These are phyloP conservation scores for Lacerta bilineata DNA, from an alignment of 2,797 vertebrate genomes.

Conservation along the genomic window DNA sequence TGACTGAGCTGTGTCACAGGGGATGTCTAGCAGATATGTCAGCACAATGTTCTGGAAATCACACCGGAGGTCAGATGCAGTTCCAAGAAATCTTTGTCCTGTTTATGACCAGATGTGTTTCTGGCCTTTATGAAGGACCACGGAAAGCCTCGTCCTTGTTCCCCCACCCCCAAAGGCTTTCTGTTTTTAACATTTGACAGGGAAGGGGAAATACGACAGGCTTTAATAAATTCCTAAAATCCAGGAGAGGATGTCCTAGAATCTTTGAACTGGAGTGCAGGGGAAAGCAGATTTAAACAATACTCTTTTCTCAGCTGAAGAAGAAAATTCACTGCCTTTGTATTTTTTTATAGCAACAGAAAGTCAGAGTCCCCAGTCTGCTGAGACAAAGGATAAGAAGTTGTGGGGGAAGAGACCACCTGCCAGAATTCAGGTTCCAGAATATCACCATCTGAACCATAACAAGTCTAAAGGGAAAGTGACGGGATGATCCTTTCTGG, in stretches of 20 bases:
- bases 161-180: not conserved
- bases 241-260: not conserved
- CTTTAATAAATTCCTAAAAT: not conserved
- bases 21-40: fast-evolving
- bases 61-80: not conserved
- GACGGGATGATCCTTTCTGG: conserved; percentile 13
- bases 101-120: conserved; percentile 25
- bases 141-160: conserved; percentile 22
- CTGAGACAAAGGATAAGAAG: not conserved
- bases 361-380: not conserved
- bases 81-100: not conserved
- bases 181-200: conserved; percentile 23
- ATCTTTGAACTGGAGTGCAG: not conserved
- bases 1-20: not conserved
- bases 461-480: conserved; percentile 28
- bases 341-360: not conserved
- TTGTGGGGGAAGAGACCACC: conserved; percentile 1
- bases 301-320: not conserved
- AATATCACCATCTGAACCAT: not conserved
- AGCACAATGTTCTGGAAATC: not conserved
- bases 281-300: not conserved
- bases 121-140: not conserved
- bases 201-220: not conserved
- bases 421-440: conserved; percentile 24
- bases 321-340: not conserved